Conservation (phyloP, 2,113 vertebrate genomes). For the Pyrgilauda ruficollis region DNA sequence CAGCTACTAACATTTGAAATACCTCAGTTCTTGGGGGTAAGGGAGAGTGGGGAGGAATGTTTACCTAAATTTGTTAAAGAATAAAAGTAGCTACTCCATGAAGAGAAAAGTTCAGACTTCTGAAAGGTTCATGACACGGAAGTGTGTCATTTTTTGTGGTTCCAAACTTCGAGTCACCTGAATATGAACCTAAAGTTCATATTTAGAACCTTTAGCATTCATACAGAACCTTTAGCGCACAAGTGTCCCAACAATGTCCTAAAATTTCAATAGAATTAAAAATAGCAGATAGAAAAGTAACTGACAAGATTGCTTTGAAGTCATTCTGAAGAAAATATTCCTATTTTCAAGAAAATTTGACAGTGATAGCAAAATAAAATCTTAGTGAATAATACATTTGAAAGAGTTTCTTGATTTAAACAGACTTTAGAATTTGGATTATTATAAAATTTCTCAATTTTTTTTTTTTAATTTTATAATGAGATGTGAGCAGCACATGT, state of each 20-base stretch:
- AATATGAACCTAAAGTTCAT: background rate
- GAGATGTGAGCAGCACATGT: background rate
- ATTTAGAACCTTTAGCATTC: background rate
- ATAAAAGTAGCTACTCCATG: background rate
- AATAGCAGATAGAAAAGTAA: background rate
- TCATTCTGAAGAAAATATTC: background rate
- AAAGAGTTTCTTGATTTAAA: background rate
- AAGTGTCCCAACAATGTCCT: background rate
- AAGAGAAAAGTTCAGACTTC: background rate
- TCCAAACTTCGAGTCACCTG: background rate
- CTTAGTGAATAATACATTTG: background rate
- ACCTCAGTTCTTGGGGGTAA: background rate
- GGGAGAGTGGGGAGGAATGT: background rate
- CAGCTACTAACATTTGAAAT: background rate
- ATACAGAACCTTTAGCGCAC: background rate
- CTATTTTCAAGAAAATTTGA: background rate
- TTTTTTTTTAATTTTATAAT: background rate
- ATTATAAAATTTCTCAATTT: background rate
- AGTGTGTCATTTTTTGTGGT: background rate
- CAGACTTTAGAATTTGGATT: background rate
- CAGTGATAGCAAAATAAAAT: background rate
- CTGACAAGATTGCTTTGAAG: background rate
- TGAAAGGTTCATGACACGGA: background rate
- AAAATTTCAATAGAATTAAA: background rate
- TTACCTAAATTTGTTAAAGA: background rate